Percentiles rank a stretch among this genome's conserved stretches.
Conservation (phyloP, 2,797 vertebrate genomes). For the Caiman crocodilus region DNA sequence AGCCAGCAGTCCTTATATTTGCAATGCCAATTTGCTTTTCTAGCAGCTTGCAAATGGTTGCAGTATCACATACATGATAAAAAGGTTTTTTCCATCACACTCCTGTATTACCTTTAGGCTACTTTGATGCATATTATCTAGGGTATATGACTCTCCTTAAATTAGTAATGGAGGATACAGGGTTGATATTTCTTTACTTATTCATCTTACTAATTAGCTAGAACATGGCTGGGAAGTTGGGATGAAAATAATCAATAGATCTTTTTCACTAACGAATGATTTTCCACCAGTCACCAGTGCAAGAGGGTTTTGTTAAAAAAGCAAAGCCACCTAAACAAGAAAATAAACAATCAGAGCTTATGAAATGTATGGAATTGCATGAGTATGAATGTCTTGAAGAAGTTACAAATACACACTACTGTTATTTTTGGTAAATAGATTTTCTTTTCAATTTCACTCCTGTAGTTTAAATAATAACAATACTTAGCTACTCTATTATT, state of each 20-base stretch:
- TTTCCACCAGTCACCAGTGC: slow-evolving; percentile 57
- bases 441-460: slow-evolving; percentile 58
- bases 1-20: neutral
- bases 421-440: slow-evolving; percentile 64
- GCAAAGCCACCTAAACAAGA: slow-evolving; percentile 66
- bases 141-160: slow-evolving; percentile 37
- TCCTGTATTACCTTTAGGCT: neutral
- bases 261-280: slow-evolving; percentile 73
- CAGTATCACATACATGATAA: slow-evolving; percentile 43
- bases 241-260: slow-evolving; percentile 75
- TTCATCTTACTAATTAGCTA: slow-evolving; percentile 71
- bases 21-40: neutral
- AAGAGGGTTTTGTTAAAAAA: slow-evolving; percentile 74
- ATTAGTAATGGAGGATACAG: slow-evolving; percentile 43
- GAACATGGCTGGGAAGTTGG: slow-evolving; percentile 58
- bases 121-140: neutral
- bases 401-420: slow-evolving; percentile 63
- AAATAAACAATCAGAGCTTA: slow-evolving; percentile 59
- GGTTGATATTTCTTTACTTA: slow-evolving; percentile 68
- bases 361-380: slow-evolving; percentile 56
- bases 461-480: slow-evolving; percentile 46
- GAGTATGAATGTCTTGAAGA: slow-evolving; percentile 57
- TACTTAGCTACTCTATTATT: slow-evolving; percentile 44
- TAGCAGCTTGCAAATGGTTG: slow-evolving; percentile 1
- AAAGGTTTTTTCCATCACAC: slow-evolving; percentile 5